These are phyloP conservation scores for Melanotus villosus DNA, from an alignment of 2,888 invertebrate species.

Conservation along the genomic window DNA sequence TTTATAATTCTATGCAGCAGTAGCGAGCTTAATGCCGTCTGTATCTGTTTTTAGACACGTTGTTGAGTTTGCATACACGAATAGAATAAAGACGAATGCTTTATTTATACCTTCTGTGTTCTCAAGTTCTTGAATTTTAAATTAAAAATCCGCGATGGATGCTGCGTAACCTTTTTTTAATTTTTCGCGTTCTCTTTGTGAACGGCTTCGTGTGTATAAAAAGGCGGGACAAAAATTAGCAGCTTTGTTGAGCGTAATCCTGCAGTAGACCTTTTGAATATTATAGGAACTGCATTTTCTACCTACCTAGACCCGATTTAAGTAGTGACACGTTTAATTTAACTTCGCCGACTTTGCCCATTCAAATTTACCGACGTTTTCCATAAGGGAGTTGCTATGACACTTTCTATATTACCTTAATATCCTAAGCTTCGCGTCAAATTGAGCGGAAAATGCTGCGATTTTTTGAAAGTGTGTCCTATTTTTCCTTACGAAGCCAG, in stretches of 20 bases:
- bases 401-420: slow-evolving; percentile 31
- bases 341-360: slow-evolving; percentile 9
- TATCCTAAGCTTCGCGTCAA: slow-evolving; percentile 23
- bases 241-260: background rate
- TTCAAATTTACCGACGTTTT: slow-evolving; percentile 24
- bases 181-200: background rate
- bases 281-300: background rate
- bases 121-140: background rate
- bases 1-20: slow-evolving; percentile 61
- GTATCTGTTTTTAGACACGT: slow-evolving; percentile 28
- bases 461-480: slow-evolving; percentile 29
- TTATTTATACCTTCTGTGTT: background rate
- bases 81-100: background rate
- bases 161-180: background rate
- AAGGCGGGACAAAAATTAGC: background rate
- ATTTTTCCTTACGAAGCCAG: slow-evolving; percentile 20
- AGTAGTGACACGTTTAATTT: slow-evolving; percentile 23
- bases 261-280: background rate
- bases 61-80: background rate
- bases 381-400: slow-evolving; percentile 21
- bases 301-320: background rate
- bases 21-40: slow-evolving; percentile 48
- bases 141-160: background rate
- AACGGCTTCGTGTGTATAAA: background rate
- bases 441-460: slow-evolving; percentile 34